phyloP scores from a whole-genome alignment of 2,113 vertebrate species.

The Macroglossus sobrinus region DNA sequence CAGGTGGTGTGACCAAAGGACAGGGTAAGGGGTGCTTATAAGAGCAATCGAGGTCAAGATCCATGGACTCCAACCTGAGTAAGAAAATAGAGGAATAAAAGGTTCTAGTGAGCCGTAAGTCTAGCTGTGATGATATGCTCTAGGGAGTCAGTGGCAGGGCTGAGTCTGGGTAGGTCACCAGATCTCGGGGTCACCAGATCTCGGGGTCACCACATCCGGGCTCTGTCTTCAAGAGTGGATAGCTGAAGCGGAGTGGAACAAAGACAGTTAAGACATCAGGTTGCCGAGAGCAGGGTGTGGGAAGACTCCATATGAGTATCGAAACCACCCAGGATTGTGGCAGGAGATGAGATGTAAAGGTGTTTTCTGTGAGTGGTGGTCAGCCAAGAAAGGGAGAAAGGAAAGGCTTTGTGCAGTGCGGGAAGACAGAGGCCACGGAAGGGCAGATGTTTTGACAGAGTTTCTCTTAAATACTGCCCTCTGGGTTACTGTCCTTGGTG shows the following conservation, averaged over 20 bases:
- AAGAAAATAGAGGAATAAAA: not conserved
- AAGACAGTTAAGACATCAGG: not conserved
- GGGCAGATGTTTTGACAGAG: not conserved
- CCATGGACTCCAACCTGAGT: not conserved
- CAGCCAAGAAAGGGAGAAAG: not conserved
- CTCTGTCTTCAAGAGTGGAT: not conserved
- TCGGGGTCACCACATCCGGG: not conserved
- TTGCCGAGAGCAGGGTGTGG: not conserved
- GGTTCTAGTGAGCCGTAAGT: fast-evolving
- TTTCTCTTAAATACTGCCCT: not conserved
- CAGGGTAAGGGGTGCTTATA: not conserved
- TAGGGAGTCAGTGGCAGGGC: not conserved
- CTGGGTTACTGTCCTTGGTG: not conserved
- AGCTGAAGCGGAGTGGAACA: not conserved
- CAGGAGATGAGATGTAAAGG: not conserved
- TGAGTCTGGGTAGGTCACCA: not conserved
- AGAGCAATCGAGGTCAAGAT: not conserved
- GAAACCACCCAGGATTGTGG: too few relatives aligned
- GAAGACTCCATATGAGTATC: not conserved
- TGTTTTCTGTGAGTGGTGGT: not conserved
- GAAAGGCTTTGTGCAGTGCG: not conserved
- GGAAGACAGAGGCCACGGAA: not conserved
- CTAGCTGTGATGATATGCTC: not conserved
- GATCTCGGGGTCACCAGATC: not conserved
- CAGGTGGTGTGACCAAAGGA: not conserved